Evolutionary conservation across 2,797 vertebrate species (phyloP).

Genomic region (Ceryle rudis): DNA sequence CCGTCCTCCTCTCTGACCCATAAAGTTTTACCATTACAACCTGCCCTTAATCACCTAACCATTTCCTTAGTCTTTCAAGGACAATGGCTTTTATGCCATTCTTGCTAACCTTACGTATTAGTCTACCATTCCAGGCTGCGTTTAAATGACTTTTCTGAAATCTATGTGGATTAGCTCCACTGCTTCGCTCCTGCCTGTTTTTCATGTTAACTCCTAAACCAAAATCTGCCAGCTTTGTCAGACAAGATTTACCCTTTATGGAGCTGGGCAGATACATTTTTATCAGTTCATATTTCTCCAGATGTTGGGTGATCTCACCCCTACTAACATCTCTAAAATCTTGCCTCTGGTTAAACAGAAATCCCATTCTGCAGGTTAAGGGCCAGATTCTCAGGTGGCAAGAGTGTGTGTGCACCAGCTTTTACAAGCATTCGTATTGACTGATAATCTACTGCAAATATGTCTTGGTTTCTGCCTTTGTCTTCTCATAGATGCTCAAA

Average conservation of each 20-base stretch:
- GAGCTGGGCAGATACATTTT: slow-evolving; percentile 38
- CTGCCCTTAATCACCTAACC: slow-evolving; percentile 73
- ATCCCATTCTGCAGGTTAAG: neutral
- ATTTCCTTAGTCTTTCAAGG: slow-evolving; percentile 74
- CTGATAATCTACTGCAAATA: neutral
- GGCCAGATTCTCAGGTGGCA: neutral
- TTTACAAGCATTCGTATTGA: neutral
- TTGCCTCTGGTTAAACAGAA: neutral
- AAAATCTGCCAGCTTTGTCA: slow-evolving; percentile 62
- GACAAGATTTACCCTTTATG: slow-evolving; percentile 52
- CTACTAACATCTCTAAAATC: slow-evolving; percentile 1
- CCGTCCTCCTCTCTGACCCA: slow-evolving; percentile 73
- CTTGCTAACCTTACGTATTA: slow-evolving; percentile 71
- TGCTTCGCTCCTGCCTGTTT: slow-evolving; percentile 48
- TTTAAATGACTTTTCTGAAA: slow-evolving; percentile 71
- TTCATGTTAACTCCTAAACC: slow-evolving; percentile 54
- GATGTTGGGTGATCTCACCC: slow-evolving; percentile 42
- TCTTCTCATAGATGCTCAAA: neutral
- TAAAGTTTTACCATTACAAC: slow-evolving; percentile 76
- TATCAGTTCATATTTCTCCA: slow-evolving; percentile 63
- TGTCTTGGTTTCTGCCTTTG: neutral
- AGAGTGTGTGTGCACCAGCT: neutral
- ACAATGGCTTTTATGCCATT: slow-evolving; percentile 75
- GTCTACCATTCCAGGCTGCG: slow-evolving; percentile 42
- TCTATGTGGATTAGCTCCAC: slow-evolving; percentile 66